Evolutionary conservation across 2,888 invertebrate genomes (phyloP).

Genomic region (Epistrophe grossulariae): DNA sequence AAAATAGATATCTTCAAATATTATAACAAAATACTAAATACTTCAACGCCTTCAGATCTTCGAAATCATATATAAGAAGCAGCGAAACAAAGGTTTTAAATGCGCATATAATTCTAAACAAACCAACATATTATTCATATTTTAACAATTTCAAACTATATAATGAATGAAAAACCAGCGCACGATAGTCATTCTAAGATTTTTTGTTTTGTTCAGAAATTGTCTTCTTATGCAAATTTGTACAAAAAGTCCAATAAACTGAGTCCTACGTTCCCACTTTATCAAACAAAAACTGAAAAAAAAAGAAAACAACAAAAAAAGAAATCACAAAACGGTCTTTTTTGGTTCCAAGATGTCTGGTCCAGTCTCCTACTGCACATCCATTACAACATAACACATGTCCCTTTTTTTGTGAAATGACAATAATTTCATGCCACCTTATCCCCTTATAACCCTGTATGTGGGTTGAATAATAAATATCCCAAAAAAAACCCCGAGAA

Average conservation of each 20-base stretch:
- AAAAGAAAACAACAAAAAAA: no score
- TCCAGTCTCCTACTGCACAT: slow-evolving; percentile 39
- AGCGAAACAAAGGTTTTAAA: neutral
- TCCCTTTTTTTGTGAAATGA: slow-evolving; percentile 39
- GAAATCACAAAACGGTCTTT: neutral
- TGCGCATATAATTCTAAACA: neutral
- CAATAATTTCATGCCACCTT: slow-evolving; percentile 63
- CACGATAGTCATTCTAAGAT: neutral
- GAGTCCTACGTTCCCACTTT: slow-evolving; percentile 15
- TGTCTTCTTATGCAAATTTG: slow-evolving; percentile 35
- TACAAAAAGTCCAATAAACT: slow-evolving; percentile 1
- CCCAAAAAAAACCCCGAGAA: slow-evolving; percentile 26
- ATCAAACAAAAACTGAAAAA: neutral
- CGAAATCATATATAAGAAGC: neutral
- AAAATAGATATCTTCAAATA: neutral
- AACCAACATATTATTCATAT: neutral
- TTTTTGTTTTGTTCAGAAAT: neutral
- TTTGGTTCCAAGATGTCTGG: slow-evolving; percentile 69
- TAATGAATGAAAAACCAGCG: neutral
- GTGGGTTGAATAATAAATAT: slow-evolving; percentile 60
- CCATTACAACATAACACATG: slow-evolving; percentile 25
- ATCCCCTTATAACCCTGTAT: slow-evolving; percentile 37
- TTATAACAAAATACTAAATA: neutral
- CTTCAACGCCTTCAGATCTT: slow-evolving; percentile 15
- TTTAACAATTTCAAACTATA: neutral